Conservation (phyloP, 2,113 vertebrate species). For the Syngnathus floridae region DNA sequence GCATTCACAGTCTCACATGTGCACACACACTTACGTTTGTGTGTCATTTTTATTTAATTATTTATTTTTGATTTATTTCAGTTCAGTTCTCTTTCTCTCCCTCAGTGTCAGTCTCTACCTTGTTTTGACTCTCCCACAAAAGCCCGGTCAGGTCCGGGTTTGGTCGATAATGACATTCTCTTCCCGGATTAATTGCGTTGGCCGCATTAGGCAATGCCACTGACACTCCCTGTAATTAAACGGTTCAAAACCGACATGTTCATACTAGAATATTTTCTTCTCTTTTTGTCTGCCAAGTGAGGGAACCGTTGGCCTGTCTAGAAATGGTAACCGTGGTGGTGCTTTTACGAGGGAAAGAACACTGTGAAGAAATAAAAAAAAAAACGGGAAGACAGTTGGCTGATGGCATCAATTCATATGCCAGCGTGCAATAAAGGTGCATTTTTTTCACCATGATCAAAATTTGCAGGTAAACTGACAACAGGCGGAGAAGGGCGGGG, state of each 20-base stretch:
- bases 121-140: constrained; percentile 39
- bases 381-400: too few species aligned
- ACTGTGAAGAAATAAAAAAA: constrained; percentile 5
- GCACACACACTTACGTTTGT: too few species aligned
- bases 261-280: constrained; percentile 48
- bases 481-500: too few species aligned
- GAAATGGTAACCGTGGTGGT: constrained; percentile 2
- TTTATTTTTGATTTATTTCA: not conserved
- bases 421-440: too few species aligned
- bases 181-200: constrained; percentile 68
- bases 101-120: constrained; percentile 15
- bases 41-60: too few species aligned
- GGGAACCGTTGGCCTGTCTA: not conserved
- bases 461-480: too few species aligned
- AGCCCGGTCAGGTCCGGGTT: constrained; percentile 47
- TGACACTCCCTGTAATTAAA: constrained; percentile 72
- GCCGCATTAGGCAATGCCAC: constrained; percentile 64
- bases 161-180: constrained; percentile 68
- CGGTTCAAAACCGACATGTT: constrained; percentile 57
- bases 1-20: constrained; percentile 1
- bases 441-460: too few species aligned
- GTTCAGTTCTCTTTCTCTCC: not conserved
- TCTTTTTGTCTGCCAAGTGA: not conserved
- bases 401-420: too few species aligned
- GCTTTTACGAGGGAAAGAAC: constrained; percentile 4